Base-by-base conservation (phyloP, 2,797 vertebrate genomes). In the Urophycis tenuis region DNA sequence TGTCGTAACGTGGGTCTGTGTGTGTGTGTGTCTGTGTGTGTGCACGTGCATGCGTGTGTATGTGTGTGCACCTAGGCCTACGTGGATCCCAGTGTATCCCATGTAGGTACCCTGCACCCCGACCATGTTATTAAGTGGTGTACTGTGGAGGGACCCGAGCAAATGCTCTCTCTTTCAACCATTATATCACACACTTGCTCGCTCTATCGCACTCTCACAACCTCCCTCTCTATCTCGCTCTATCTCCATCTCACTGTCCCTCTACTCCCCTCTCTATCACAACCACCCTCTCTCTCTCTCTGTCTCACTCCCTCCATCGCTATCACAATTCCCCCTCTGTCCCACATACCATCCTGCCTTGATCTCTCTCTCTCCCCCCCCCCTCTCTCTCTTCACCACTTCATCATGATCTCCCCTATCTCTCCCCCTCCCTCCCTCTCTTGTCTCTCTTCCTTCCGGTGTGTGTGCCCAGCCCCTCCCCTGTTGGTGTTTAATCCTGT, bases 361-460 rank as follows among this genome's bases (percentile, higher is more conserved):
- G 15, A n/a, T 60, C 49, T n/a, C 49, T 29, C 72, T 49, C 1
- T 19, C 25, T 25, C 25, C 12, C 41, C 17, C 14, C 3, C 72
- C 29, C n/a, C 49, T n/a, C 49, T 29, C 72, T 49, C 1, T 19
- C 25, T 25, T 14, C 12, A 29, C 17, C 14, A 32, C 60, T 0
- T 22, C 45, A 15, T 67, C n/a, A n/a, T n/a, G n/a, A n/a, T n/a
- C 3, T 35, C 29, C 34, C 39, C 60, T 78, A 60, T 73, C 74
- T 76, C 82, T 69, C 76, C 74, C 76, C 71, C 75, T 71, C 53
- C 39, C 75, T 77, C 69, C 73, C 79, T 80, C 53, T 79, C 69
- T 71, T n/a, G 30, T n/a, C 69, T 71, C 69, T 33, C 69, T 71
- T 32, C 69, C 29, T 32, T 71, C 69, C 69, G 67, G 30, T 71